These are phyloP conservation scores for Proisotoma minuta DNA, from an alignment of 2,888 invertebrate genomes.

Conservation along the genomic window DNA sequence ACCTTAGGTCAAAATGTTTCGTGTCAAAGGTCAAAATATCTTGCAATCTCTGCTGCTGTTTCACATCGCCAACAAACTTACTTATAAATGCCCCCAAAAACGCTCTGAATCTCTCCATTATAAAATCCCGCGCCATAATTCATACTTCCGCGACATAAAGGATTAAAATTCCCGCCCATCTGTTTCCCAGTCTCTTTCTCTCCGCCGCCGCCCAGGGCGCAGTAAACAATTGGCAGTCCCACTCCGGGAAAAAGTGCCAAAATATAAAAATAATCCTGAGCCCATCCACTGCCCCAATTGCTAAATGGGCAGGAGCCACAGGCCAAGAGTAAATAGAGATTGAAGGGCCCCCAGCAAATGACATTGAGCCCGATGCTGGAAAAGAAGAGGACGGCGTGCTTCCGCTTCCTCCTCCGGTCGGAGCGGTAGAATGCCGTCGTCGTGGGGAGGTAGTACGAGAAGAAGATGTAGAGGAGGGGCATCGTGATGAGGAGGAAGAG, in stretches of 20 bases:
- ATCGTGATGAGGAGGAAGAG: conserved; percentile 34
- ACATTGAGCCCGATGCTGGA: conserved; percentile 37
- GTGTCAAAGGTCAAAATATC: too few species aligned
- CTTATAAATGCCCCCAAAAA: too few species aligned
- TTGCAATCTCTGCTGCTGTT: too few species aligned
- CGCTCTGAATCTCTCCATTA: too few species aligned
- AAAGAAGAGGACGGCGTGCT: conserved; percentile 39
- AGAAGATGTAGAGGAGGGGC: conserved; percentile 41
- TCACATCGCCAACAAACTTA: too few species aligned
- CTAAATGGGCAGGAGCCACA: conserved; percentile 39
- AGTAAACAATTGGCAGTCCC: conserved; percentile 42
- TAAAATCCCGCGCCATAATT: too few species aligned
- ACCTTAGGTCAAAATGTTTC: too few species aligned
- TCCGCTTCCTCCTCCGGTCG: conserved; percentile 41
- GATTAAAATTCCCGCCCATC: too few species aligned
- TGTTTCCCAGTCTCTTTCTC: too few species aligned
- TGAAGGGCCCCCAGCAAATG: conserved; percentile 44
- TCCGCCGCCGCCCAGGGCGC: conserved; percentile 38
- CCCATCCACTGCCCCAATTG: conserved; percentile 35
- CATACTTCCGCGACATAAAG: too few species aligned
- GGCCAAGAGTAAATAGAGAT: conserved; percentile 39
- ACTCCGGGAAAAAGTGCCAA: conserved; percentile 41
- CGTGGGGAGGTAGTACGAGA: conserved; percentile 15
- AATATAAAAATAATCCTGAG: conserved; percentile 43
- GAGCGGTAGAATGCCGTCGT: conserved; percentile 34